Conservation (phyloP, 2,888 invertebrate species). For the Diabrotica balteata region DNA sequence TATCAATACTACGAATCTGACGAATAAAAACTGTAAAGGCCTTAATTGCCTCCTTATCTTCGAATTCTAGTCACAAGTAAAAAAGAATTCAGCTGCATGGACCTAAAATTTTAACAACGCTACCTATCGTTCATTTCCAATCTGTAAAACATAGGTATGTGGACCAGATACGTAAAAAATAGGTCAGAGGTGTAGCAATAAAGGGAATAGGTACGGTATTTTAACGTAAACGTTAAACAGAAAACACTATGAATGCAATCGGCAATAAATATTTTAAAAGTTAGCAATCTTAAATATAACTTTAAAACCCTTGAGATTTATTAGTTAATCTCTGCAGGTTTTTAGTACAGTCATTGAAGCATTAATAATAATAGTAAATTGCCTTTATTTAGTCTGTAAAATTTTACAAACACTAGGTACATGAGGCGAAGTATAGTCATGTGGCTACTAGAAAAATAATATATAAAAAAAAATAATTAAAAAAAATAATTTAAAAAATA, state of each 20-base stretch:
- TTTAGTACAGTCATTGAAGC: no score
- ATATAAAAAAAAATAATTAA: no score
- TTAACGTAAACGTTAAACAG: no score
- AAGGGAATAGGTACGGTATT: no score
- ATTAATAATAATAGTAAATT: no score
- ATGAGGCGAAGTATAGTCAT: no score
- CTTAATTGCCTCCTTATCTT: slow-evolving; percentile 12
- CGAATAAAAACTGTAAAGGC: slow-evolving; percentile 8
- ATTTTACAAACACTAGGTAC: no score
- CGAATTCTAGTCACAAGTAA: slow-evolving; percentile 11
- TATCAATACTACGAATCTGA: slow-evolving; percentile 3
- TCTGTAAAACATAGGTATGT: slow-evolving; percentile 15
- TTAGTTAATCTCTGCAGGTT: neutral
- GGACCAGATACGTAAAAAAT: slow-evolving; percentile 16
- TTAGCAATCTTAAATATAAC: no score
- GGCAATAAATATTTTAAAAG: neutral
- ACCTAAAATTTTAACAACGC: neutral
- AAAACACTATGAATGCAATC: neutral
- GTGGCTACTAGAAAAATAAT: no score
- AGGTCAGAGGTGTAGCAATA: no score
- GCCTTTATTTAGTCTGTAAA: no score
- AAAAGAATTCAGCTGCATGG: slow-evolving; percentile 24
- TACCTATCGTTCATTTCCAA: slow-evolving; percentile 10
- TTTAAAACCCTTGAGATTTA: neutral
- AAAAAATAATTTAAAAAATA: no score